Evolutionary conservation across 2,113 vertebrate genomes (phyloP), one percentile per base, ranked within the genome.

Genomic region (Solea senegalensis): DNA sequence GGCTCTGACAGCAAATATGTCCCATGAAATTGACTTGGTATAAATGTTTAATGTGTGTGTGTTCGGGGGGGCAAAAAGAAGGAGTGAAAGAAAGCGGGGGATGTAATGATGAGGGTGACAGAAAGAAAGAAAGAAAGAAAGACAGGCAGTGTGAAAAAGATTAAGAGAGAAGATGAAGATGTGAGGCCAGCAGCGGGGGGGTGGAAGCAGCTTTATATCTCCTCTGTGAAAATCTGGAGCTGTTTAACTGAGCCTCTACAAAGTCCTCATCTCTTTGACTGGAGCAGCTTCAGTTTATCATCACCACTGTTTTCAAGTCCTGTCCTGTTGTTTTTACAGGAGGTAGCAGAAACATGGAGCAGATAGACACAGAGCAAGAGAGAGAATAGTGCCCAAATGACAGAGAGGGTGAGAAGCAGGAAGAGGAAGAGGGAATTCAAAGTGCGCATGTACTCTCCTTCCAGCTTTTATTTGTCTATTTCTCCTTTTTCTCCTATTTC

Each of bases 1-100:
- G 68, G 72, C 68, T 82, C 71, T 88, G 88, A 90, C 87, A 90
- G 87, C 88, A 87, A 88, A 73, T 89, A 88, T 89, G 87, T 88
- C 88, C 88, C 87, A 86, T 90, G 87, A 87, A 91, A 90, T 87
- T 69, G 63, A 77, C 79, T 86, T 69, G 74, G 62, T 78, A 84
- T 77, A 54, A 53, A 21, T 51, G 48, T 69, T 26, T 15, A 59
- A 66, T 41, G 51, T 70, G 64, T 72, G 53, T 46, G 62, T 58
- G 63, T 41, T 71, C 5, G 63, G 65, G 40, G 40, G 14, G 50
- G 10, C 9, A 48, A 48, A 48, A 66, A 52, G 45, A 1, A 50
- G 27, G n/a, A 68, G 60, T 70, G 64, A 75, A 71, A 55, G 45
- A 81, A 45, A 61, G 21, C 15, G 7, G 50, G 55, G 73, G 41